Conservation (phyloP, 2,113 vertebrate genomes). For the Ammodytes dubius region DNA sequence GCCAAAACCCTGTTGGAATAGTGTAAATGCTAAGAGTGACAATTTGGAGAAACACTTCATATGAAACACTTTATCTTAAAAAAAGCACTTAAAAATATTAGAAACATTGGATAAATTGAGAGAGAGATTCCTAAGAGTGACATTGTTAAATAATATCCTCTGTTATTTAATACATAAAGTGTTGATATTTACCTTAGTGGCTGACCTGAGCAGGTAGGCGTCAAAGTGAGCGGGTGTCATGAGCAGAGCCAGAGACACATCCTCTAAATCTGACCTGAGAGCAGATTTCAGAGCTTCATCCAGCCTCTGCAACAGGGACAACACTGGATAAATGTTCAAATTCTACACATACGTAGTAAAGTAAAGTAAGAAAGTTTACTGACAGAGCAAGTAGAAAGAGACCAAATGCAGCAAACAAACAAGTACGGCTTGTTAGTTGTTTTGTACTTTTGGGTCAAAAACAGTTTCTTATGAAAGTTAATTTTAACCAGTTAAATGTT, state of each 20-base stretch:
- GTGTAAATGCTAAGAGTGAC: neutral
- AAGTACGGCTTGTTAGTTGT: too few relatives aligned
- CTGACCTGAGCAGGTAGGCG: slow-evolving; percentile 85
- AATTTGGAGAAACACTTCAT: too few relatives aligned
- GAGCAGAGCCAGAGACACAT: slow-evolving; percentile 88
- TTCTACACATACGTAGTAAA: neutral
- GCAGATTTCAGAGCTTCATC: slow-evolving; percentile 85
- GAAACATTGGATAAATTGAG: neutral
- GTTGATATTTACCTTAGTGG: slow-evolving; percentile 73
- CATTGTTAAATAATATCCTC: neutral
- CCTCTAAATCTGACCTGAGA: slow-evolving; percentile 87
- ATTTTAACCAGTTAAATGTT: too few relatives aligned
- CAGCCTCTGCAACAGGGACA: slow-evolving; percentile 81
- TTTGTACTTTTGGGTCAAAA: too few relatives aligned
- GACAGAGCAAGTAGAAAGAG: too few relatives aligned
- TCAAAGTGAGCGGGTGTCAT: slow-evolving; percentile 91
- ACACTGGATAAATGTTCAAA: neutral
- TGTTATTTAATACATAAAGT: neutral
- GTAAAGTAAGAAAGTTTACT: neutral
- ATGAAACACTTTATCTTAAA: too few relatives aligned
- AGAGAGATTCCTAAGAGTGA: neutral
- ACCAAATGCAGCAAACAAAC: too few relatives aligned
- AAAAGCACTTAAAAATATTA: too few relatives aligned
- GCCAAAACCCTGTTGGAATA: slow-evolving; percentile 85
- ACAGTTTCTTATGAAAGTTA: too few relatives aligned